A percentile compares a stretch with the other conserved stretches of the same genome.
Evolutionary conservation across 1,140 invertebrate genomes (phyloP).

Genomic region (Drosophila mojavensis): DNA sequence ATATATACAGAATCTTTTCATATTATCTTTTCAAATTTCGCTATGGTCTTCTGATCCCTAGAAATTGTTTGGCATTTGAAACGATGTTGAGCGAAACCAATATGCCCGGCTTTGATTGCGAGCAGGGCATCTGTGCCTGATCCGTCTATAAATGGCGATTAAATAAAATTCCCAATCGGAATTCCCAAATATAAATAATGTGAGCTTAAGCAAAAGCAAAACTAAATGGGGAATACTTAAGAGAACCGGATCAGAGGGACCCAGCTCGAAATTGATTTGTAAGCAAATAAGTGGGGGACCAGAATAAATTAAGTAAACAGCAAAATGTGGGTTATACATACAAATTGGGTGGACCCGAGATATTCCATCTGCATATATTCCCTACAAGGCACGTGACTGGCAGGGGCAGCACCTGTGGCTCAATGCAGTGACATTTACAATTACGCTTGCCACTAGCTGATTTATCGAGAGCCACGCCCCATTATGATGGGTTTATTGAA

Average conservation of each 20-base stretch:
- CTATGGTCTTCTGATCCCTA: background rate
- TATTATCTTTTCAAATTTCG: background rate
- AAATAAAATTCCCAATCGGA: constrained; percentile 53
- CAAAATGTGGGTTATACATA: constrained; percentile 25
- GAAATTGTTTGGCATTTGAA: no score
- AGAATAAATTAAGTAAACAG: background rate
- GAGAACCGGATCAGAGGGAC: constrained; percentile 13
- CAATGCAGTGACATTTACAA: constrained; percentile 18
- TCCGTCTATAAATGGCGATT: constrained; percentile 70
- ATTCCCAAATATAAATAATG: constrained; percentile 53
- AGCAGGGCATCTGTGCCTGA: background rate
- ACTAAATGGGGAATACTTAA: constrained; percentile 10
- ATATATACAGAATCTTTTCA: background rate
- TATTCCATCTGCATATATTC: constrained; percentile 14
- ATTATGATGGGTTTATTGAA: constrained; percentile 53
- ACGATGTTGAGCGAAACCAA: background rate
- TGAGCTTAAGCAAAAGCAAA: constrained; percentile 16
- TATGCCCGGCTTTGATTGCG: background rate
- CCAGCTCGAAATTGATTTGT: constrained; percentile 8
- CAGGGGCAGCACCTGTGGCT: background rate
- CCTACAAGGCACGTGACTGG: constrained; percentile 31
- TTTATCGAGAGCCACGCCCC: constrained; percentile 22
- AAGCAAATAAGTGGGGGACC: constrained; percentile 9
- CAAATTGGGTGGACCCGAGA: constrained; percentile 34
- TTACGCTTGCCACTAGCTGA: constrained; percentile 15